Conservation (phyloP, 1,140 invertebrate species). For the Belonocnema kinseyi region DNA sequence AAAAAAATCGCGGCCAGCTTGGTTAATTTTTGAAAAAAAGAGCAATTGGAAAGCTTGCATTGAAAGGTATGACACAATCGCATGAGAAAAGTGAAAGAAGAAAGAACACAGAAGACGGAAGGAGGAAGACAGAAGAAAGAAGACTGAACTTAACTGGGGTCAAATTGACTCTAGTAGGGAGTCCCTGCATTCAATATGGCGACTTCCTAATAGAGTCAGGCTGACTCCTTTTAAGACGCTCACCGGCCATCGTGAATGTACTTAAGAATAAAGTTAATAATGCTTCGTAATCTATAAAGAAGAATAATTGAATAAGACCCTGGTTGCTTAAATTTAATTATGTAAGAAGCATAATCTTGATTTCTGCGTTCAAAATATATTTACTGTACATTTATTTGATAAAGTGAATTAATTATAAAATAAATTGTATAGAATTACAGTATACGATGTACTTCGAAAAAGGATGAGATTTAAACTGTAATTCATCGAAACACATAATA, state of each 20-base stretch:
- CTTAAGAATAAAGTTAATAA: conserved; percentile 47
- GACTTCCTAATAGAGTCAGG: conserved; percentile 97
- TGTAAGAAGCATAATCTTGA: no score
- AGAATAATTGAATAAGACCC: conserved; percentile 38
- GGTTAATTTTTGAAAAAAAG: conserved; percentile 75
- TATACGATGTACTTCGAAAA: no score
- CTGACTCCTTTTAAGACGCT: conserved; percentile 88
- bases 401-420: no score
- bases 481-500: no score
- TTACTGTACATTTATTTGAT: no score
- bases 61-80: background rate
- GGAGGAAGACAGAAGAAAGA: conserved; percentile 62
- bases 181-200: conserved; percentile 87
- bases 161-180: conserved; percentile 98
- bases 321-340: conserved; percentile 5
- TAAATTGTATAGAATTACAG: no score
- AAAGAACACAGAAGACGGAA: conserved; percentile 44
- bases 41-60: background rate
- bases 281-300: conserved; percentile 45
- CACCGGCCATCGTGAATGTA: conserved; percentile 59
- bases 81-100: conserved; percentile 29
- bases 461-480: no score
- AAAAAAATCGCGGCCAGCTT: conserved; percentile 65
- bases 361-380: no score
- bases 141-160: conserved; percentile 85